phyloP scores from a whole-genome alignment of 53 echinoderm and acorn worm species.

The Mesocentrotus franciscanus region DNA sequence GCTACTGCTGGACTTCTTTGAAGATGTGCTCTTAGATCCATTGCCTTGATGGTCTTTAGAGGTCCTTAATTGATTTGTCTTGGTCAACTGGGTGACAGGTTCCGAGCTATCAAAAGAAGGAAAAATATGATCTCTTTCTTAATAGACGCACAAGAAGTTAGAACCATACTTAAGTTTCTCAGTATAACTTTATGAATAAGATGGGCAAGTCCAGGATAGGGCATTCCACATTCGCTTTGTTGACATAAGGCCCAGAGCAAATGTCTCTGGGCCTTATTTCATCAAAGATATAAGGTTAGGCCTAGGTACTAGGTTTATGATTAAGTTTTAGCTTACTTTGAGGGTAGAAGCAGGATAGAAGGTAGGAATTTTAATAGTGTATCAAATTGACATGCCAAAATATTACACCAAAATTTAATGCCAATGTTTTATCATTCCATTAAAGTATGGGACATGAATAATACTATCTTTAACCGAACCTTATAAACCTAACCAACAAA shows the following conservation, averaged over 20 bases:
- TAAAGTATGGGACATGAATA: neutral
- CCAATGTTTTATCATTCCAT: too few relatives aligned
- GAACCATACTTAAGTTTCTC: neutral
- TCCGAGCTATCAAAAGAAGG: neutral
- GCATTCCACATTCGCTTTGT: neutral
- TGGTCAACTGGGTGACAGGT: neutral
- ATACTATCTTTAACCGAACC: neutral
- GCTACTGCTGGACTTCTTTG: neutral
- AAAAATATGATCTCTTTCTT: neutral
- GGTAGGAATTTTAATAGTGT: too few relatives aligned
- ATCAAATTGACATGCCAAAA: too few relatives aligned
- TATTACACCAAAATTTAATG: too few relatives aligned
- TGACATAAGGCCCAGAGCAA: too few relatives aligned
- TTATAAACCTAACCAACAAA: neutral
- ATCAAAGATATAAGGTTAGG: neutral
- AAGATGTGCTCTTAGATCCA: neutral
- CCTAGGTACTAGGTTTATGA: too few relatives aligned
- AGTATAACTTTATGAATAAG: too few relatives aligned
- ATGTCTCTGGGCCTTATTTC: neutral
- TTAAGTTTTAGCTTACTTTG: too few relatives aligned
- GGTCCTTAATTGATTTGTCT: neutral
- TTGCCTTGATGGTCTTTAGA: neutral
- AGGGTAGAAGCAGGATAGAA: too few relatives aligned
- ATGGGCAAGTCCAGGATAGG: too few relatives aligned
- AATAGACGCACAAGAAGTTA: neutral